A percentile compares a stretch with the other conserved stretches of the same genome.
phyloP scores from a whole-genome alignment of 1,140 invertebrate species.

The Sesamia nonagrioides region DNA sequence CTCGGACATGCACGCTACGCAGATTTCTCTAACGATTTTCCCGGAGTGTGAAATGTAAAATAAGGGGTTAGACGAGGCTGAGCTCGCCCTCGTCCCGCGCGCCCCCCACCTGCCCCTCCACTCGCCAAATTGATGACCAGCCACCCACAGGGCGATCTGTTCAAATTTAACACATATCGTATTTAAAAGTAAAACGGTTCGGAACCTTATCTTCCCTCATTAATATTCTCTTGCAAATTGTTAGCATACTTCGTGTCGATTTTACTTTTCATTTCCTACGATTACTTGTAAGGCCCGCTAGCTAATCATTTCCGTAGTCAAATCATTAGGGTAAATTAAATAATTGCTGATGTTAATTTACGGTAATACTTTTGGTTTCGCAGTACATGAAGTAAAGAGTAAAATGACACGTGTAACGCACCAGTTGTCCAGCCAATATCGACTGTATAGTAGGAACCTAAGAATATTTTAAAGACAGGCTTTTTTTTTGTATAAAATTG shows the following conservation, averaged over 20 bases:
- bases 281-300: conserved; percentile 11
- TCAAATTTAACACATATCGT: conserved; percentile 86
- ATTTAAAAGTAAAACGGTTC: conserved; percentile 81
- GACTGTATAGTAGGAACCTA: too few species aligned
- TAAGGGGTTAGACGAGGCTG: conserved; percentile 85
- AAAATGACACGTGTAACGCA: too few species aligned
- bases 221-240: conserved; percentile 74
- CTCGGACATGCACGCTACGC: conserved; percentile 84
- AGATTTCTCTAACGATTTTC: conserved; percentile 88
- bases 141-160: conserved; percentile 82
- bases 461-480: too few species aligned
- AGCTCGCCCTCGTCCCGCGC: conserved; percentile 61
- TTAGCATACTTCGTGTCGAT: conserved; percentile 54
- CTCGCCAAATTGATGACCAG: conserved; percentile 84
- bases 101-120: conserved; percentile 55
- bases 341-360: conserved; percentile 2
- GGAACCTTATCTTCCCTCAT: conserved; percentile 72
- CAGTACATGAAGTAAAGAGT: too few species aligned
- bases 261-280: conserved; percentile 51
- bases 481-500: too few species aligned
- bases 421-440: too few species aligned
- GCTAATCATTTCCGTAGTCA: conserved; percentile 1
- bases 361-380: background rate
- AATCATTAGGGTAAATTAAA: conserved; percentile 14
- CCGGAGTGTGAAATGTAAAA: conserved; percentile 87